These are phyloP conservation scores for Apodemus speciosus DNA, from an alignment of 2,113 vertebrate genomes.

Conservation along the genomic window DNA sequence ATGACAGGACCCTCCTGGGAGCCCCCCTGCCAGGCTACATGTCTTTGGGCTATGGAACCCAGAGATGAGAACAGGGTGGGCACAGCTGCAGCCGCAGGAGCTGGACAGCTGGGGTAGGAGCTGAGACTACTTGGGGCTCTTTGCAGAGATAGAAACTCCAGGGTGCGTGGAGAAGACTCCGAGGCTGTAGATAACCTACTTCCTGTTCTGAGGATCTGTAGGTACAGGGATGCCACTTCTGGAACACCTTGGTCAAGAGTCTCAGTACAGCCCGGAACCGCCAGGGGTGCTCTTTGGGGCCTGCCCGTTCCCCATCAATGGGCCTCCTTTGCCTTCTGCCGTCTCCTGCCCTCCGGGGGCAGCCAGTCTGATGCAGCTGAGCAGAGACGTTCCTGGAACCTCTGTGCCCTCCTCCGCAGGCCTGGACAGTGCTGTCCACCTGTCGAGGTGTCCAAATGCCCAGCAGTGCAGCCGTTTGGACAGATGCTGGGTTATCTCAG, in stretches of 20 bases:
- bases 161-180: background rate
- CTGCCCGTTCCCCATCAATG: background rate
- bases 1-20: background rate
- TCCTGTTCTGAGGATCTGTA: background rate
- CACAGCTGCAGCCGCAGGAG: background rate
- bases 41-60: background rate
- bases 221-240: background rate
- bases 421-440: fast-evolving
- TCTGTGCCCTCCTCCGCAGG: background rate
- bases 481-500: background rate
- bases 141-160: background rate
- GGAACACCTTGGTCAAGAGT: background rate
- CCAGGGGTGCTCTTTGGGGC: background rate
- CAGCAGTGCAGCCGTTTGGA: background rate
- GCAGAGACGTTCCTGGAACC: background rate
- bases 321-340: background rate
- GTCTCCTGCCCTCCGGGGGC: background rate
- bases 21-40: background rate
- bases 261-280: background rate
- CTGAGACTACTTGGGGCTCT: background rate
- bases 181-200: no score
- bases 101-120: background rate
- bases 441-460: fast-evolving
- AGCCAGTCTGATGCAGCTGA: background rate
- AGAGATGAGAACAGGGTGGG: background rate